Conservation (phyloP, 1,140 invertebrate genomes). For the Gonioctena quinquepunctata region DNA sequence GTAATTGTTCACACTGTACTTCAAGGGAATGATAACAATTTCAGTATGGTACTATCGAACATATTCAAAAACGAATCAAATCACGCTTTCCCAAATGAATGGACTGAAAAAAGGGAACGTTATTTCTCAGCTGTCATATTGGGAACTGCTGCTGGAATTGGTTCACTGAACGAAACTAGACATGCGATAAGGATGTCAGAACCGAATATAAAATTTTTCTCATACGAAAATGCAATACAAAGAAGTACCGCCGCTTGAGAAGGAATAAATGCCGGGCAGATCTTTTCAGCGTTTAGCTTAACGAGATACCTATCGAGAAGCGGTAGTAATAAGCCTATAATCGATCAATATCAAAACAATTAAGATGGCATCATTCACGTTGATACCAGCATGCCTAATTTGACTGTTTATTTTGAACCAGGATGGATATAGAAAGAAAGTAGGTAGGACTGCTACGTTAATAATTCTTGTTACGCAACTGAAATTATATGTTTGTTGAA, state of each 20-base stretch:
- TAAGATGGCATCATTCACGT: not conserved
- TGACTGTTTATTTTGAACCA: not conserved
- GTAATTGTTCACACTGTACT: too few relatives aligned
- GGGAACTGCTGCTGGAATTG: too few relatives aligned
- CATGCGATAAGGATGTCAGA: not conserved
- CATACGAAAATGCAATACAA: not conserved
- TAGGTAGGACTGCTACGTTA: not conserved
- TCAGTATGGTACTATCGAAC: too few relatives aligned
- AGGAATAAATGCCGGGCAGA: not conserved
- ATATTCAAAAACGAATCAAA: too few relatives aligned
- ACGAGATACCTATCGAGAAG: not conserved
- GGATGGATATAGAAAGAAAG: not conserved
- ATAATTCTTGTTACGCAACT: not conserved
- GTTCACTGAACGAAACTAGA: too few relatives aligned
- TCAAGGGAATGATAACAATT: too few relatives aligned
- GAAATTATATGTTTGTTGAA: not conserved
- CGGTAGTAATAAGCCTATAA: not conserved
- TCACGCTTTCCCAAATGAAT: too few relatives aligned
- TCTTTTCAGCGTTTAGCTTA: not conserved
- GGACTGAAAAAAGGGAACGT: too few relatives aligned
- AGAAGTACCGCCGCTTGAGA: not conserved
- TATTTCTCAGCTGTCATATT: too few relatives aligned
- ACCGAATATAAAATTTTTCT: not conserved
- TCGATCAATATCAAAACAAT: not conserved
- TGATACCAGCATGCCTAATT: not conserved